Conservation (phyloP, 2,888 invertebrate species). For the Alitta virens region DNA sequence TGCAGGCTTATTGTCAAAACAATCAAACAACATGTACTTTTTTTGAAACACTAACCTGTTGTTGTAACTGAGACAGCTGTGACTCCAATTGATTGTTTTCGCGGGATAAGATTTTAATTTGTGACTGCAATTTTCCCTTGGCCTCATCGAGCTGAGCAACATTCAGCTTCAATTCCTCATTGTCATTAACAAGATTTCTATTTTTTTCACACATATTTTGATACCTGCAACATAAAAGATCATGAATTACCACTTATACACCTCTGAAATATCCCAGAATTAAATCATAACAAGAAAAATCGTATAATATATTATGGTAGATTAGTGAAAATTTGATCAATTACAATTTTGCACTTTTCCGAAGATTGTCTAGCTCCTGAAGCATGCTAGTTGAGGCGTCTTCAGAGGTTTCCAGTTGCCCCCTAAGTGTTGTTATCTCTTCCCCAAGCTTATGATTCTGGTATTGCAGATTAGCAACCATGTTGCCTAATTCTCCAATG, state of each 20-base stretch:
- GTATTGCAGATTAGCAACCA: constrained; percentile 34
- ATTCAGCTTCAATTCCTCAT: constrained; percentile 37
- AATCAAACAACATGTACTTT: too few relatives aligned
- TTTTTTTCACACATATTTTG: constrained; percentile 35
- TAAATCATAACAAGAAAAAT: too few relatives aligned
- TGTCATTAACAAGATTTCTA: constrained; percentile 34
- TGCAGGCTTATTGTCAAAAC: too few relatives aligned
- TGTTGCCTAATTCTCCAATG: constrained; percentile 27
- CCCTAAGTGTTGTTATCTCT: constrained; percentile 34
- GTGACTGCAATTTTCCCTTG: constrained; percentile 40
- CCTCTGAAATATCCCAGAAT: too few relatives aligned
- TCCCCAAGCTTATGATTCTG: constrained; percentile 35
- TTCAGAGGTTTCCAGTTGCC: constrained; percentile 37
- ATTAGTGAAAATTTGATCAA: too few relatives aligned
- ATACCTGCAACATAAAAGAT: constrained; percentile 30
- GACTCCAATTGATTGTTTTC: not conserved
- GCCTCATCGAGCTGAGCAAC: constrained; percentile 64
- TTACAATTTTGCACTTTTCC: constrained; percentile 36
- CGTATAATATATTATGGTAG: too few relatives aligned
- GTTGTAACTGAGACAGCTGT: not conserved
- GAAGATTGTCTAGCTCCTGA: constrained; percentile 27
- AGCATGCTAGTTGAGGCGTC: constrained; percentile 28
- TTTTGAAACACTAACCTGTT: not conserved
- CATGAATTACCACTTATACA: too few relatives aligned
- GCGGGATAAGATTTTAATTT: constrained; percentile 22